These are phyloP conservation scores for Rhagium mordax DNA, from an alignment of 2,888 invertebrate genomes.

Conservation along the genomic window DNA sequence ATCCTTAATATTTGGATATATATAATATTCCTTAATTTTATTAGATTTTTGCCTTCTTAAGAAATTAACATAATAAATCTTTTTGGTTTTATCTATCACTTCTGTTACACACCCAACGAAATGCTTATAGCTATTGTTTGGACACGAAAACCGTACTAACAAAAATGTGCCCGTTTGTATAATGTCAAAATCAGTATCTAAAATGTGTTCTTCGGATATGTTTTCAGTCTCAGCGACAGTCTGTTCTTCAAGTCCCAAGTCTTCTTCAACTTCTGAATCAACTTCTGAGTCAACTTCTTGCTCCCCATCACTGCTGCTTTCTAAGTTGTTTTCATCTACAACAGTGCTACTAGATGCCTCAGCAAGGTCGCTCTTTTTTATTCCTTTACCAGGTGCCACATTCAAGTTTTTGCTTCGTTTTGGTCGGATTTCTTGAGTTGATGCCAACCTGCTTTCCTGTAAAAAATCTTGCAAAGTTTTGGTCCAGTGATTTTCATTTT, in stretches of 20 bases:
- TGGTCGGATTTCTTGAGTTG: not conserved
- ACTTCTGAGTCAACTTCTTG: not conserved
- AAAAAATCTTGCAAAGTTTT: constrained; percentile 10
- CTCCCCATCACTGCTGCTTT: not conserved
- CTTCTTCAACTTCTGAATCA: too few species aligned
- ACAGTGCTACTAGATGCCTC: too few species aligned
- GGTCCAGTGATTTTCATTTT: constrained; percentile 23
- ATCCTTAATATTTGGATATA: constrained; percentile 11
- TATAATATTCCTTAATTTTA: constrained; percentile 12
- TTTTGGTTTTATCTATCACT: constrained; percentile 24
- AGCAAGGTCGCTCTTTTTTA: not conserved
- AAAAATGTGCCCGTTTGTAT: constrained; percentile 1
- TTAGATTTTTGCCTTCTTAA: constrained; percentile 12
- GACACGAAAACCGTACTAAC: constrained; percentile 25
- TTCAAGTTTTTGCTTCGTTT: constrained; percentile 10
- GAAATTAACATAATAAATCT: constrained; percentile 18
- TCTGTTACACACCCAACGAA: constrained; percentile 32
- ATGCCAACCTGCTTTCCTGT: not conserved
- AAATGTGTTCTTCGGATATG: too few species aligned
- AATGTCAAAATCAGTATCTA: too few species aligned
- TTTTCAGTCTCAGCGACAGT: too few species aligned
- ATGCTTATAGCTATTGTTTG: constrained; percentile 9
- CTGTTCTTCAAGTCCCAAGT: too few species aligned
- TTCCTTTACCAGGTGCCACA: constrained; percentile 7
- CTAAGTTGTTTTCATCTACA: too few species aligned